Percentiles rank a stretch among this genome's conserved stretches.
Conservation (phyloP, 1,140 invertebrate species). For the Nylanderia fulva region DNA sequence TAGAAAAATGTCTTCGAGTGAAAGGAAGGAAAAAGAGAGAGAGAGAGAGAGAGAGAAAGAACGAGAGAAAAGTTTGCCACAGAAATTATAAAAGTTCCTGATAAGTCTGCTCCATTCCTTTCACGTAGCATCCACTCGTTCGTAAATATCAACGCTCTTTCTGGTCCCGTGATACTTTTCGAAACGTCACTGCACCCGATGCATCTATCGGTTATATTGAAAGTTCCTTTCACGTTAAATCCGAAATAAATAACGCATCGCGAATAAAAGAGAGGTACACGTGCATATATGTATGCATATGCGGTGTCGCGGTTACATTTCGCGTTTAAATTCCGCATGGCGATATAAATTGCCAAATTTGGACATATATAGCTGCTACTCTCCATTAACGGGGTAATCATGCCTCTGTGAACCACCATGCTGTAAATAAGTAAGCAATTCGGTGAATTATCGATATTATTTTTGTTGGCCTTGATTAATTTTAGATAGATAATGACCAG, state of each 20-base stretch:
- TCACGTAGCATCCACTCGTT: conserved; percentile 48
- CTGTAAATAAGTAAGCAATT: conserved; percentile 10
- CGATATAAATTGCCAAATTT: conserved; percentile 44
- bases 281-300: not conserved
- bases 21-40: not conserved
- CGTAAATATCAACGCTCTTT: conserved; percentile 50
- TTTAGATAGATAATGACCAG: not conserved
- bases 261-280: conserved; percentile 6
- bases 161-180: conserved; percentile 26
- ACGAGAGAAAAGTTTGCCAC: not conserved
- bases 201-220: conserved; percentile 47
- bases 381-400: conserved; percentile 44
- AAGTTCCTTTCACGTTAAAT: conserved; percentile 52
- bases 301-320: not conserved
- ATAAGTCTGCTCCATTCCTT: conserved; percentile 36
- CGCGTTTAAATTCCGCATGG: conserved; percentile 18
- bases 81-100: conserved; percentile 50
- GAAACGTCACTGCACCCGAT: conserved; percentile 5
- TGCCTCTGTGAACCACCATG: not conserved
- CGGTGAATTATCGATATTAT: not conserved
- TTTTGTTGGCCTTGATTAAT: not conserved
- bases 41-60: not conserved
- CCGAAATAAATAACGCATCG: conserved; percentile 44
- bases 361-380: conserved; percentile 21
- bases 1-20: conserved; percentile 19